phyloP scores from a whole-genome alignment of 2,797 vertebrate genomes.

The Gymnoscopelus braueri region DNA sequence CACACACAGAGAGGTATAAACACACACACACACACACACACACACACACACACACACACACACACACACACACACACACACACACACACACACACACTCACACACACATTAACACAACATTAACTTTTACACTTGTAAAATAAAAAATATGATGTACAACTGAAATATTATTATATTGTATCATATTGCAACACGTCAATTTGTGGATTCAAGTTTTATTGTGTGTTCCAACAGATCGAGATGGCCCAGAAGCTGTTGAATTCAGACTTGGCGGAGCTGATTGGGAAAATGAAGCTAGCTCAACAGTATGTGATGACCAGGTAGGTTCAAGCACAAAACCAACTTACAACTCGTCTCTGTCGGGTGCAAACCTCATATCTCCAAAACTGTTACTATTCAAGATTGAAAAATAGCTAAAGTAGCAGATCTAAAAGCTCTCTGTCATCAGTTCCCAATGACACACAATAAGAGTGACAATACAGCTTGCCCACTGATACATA shows the following conservation, averaged over 20 bases:
- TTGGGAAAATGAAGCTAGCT: conserved; percentile 98
- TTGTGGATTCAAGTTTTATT: background rate
- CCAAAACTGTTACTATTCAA: too few relatives aligned
- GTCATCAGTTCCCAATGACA: too few relatives aligned
- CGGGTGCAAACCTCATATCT: too few relatives aligned
- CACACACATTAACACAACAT: too few relatives aligned
- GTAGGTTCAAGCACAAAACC: conserved; percentile 35
- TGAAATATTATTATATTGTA: background rate
- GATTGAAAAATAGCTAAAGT: too few relatives aligned
- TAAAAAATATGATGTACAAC: too few relatives aligned
- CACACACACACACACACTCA: background rate
- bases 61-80: background rate
- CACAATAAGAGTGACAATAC: too few relatives aligned
- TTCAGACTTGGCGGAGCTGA: conserved; percentile 96
- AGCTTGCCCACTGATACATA: too few relatives aligned
- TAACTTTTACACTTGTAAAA: too few relatives aligned
- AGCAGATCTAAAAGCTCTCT: too few relatives aligned
- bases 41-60: background rate
- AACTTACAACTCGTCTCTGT: too few relatives aligned
- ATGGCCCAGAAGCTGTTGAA: conserved; percentile 99
- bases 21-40: background rate
- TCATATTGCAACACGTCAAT: background rate
- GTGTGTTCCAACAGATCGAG: conserved; percentile 85
- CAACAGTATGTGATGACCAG: conserved; percentile 99
- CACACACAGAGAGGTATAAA: conserved; percentile 94